phyloP scores from a whole-genome alignment of 1,140 invertebrate genomes.

The Drosophila cardini region DNA sequence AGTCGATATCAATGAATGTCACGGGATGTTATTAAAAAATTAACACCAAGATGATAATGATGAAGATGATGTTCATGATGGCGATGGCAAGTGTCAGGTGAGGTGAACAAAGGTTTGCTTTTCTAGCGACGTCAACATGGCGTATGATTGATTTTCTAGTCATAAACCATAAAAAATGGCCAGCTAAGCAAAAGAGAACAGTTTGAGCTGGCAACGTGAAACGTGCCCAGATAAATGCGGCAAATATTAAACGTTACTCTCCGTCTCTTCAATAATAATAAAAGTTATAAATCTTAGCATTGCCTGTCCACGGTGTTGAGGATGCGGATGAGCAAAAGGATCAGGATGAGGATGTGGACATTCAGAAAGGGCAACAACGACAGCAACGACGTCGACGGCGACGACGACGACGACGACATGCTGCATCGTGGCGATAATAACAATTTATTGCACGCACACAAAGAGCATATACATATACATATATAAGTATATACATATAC shows the following conservation, averaged over 20 bases:
- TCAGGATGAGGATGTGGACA: slow-evolving; percentile 22
- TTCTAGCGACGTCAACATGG: slow-evolving; percentile 63
- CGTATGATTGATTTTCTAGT: slow-evolving; percentile 80
- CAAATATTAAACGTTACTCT: slow-evolving; percentile 72
- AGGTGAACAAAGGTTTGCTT: slow-evolving; percentile 21
- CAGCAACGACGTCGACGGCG: slow-evolving; percentile 23
- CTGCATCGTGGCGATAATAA: slow-evolving; percentile 83
- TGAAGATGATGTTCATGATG: neutral
- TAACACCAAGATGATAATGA: slow-evolving; percentile 59
- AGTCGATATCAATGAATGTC: slow-evolving; percentile 73
- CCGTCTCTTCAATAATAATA: slow-evolving; percentile 84
- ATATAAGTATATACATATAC: slow-evolving; percentile 33
- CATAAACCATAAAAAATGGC: slow-evolving; percentile 59
- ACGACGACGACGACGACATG: slow-evolving; percentile 65
- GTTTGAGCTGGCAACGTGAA: slow-evolving; percentile 25
- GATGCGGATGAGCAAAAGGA: slow-evolving; percentile 14
- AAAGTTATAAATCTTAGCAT: slow-evolving; percentile 83
- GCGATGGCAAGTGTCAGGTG: slow-evolving; percentile 55
- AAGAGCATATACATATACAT: slow-evolving; percentile 39
- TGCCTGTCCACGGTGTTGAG: slow-evolving; percentile 47
- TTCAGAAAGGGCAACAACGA: slow-evolving; percentile 36
- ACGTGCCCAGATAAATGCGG: slow-evolving; percentile 69
- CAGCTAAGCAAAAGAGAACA: neutral
- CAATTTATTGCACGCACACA: slow-evolving; percentile 80
- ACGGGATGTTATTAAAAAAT: slow-evolving; percentile 63